Percentiles rank a stretch among this genome's conserved stretches.
These are phyloP conservation scores for Coturnix japonica DNA, from an alignment of 2,113 vertebrate species.

Conservation along the genomic window DNA sequence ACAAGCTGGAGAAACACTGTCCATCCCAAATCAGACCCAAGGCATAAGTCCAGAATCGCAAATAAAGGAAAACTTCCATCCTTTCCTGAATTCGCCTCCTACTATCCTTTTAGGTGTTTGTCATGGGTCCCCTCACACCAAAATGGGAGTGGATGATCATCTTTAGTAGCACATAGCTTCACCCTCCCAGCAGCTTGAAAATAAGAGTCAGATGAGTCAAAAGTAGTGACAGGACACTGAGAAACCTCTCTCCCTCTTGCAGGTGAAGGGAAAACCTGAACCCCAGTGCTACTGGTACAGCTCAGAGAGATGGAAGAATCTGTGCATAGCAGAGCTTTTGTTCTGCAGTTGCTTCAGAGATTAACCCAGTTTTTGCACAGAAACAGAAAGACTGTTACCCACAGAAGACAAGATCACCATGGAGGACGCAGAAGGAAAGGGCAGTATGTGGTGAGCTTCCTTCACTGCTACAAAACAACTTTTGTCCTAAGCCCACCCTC, in stretches of 20 bases:
- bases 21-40: neutral
- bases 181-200: neutral
- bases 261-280: neutral
- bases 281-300: neutral
- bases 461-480: fast-evolving
- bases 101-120: neutral
- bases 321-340: neutral
- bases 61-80: neutral
- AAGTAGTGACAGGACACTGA: fast-evolving
- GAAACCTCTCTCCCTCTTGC: neutral
- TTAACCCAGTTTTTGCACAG: constrained; percentile 4
- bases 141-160: neutral
- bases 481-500: neutral
- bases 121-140: neutral
- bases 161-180: neutral
- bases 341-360: neutral
- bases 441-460: neutral
- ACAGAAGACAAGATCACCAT: neutral
- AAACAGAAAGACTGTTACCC: neutral
- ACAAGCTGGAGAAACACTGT: neutral
- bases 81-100: neutral
- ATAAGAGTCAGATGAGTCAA: neutral
- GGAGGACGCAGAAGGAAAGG: neutral
- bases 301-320: neutral
- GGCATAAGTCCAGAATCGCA: neutral